Evolutionary conservation across 2,797 vertebrate species (phyloP).

Genomic region (Crocodylus rhombifer): DNA sequence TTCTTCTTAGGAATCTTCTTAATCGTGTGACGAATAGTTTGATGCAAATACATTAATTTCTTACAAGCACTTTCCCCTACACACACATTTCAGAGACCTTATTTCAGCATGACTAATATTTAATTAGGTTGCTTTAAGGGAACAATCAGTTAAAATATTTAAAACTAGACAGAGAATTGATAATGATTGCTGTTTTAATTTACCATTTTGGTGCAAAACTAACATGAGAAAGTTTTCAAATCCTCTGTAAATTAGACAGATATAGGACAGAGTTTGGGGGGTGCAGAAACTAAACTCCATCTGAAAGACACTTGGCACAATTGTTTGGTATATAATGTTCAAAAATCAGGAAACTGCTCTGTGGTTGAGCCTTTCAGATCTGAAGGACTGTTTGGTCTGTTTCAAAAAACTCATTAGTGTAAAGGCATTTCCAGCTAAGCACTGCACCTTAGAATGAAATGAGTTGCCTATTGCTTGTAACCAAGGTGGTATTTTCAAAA

Average conservation of each 20-base stretch:
- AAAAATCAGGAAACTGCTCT: neutral
- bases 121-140: neutral
- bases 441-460: neutral
- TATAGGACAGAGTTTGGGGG: neutral
- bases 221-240: neutral
- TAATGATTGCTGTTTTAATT: neutral
- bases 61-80: no score
- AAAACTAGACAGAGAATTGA: neutral
- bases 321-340: neutral
- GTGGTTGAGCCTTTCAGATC: neutral
- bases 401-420: neutral
- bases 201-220: neutral
- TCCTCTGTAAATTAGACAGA: neutral
- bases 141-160: neutral
- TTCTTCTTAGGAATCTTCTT: neutral
- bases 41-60: neutral
- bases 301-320: neutral
- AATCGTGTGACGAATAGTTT: neutral
- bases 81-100: no score
- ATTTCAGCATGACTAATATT: no score
- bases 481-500: neutral
- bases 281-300: neutral
- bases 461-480: neutral
- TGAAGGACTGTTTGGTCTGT: accelerated
- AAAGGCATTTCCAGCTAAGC: neutral